Evolutionary conservation across 2,113 vertebrate species (phyloP), one percentile per base, ranked within the genome.

Genomic region (Scolopax mira): DNA sequence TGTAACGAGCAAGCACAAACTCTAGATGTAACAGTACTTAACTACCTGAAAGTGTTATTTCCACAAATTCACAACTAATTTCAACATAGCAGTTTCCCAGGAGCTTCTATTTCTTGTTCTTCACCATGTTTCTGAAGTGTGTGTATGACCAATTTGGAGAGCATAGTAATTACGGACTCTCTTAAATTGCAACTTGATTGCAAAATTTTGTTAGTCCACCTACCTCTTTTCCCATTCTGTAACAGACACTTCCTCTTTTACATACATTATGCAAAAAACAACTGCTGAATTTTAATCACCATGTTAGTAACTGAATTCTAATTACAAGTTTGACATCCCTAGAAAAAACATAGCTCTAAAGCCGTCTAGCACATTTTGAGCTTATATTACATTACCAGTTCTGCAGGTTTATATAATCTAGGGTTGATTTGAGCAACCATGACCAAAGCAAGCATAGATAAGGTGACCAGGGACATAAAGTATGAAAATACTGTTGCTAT

Each of bases 211-310:
- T 71, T 60, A 90, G 77, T 52, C 60, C 57, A 79, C 69, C 66
- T 69, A 85, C 51, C 30, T 86, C 72, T 31, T 51, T 88, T 90
- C 51, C 60, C 46, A 23, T 55, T 88, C 42, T 33, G 15, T 57
- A 93, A 85, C 22, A 82, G 35, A 78, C 17, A 75, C 21, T 74
- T 88, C 66, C 30, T 60, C 51, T 79, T 94, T 55, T 39, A 71
- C 30, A 21, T n/a, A 77, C 33, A 61, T 81, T 51, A 87, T 37
- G 27, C 65, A 84, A 30, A 89, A 71, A 95, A 93, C 19, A 90
- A 87, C 83, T 60, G 51, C 64, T 92, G 65, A 89, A 95, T 92
- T 90, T 92, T 81, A 92, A 94, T 84, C n/a, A 92, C 21, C 8
- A 33, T 41, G 64, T 69, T 89, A 92, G 61, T 44, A 89, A 86